Evolutionary conservation across 2,113 vertebrate species (phyloP).

Genomic region (Perccottus glenii): DNA sequence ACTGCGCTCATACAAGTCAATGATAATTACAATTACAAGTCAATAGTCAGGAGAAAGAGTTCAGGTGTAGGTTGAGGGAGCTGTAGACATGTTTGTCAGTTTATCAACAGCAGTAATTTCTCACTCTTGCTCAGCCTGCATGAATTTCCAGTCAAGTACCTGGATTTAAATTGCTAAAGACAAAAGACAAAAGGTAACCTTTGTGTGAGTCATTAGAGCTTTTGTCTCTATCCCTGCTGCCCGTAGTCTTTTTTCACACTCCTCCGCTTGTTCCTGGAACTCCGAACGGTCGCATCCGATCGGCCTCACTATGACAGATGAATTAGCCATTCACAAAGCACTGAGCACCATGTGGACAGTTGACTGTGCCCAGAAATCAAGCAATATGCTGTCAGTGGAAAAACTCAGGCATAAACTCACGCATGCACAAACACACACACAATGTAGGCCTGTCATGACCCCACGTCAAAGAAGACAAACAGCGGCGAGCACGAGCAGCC

Average conservation of each 20-base stretch:
- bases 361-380: conserved; percentile 71
- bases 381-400: conserved; percentile 63
- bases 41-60: conserved; percentile 26
- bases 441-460: conserved; percentile 50
- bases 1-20: conserved; percentile 19
- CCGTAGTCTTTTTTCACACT: conserved; percentile 20
- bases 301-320: conserved; percentile 57
- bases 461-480: conserved; percentile 74
- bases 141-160: conserved; percentile 62
- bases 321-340: conserved; percentile 61
- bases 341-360: conserved; percentile 64
- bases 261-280: conserved; percentile 31
- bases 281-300: conserved; percentile 51
- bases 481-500: conserved; percentile 47
- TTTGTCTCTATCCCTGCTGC: conserved; percentile 13
- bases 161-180: conserved; percentile 43
- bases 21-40: too few relatives aligned
- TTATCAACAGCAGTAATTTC: conserved; percentile 65
- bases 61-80: conserved; percentile 36
- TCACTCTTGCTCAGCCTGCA: conserved; percentile 66
- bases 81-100: conserved; percentile 55
- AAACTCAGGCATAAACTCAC: conserved; percentile 28
- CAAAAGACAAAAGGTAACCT: conserved; percentile 50
- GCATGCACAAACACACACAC: conserved; percentile 31
- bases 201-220: conserved; percentile 27